Base-by-base conservation (phyloP, 2,113 vertebrate genomes). In the Seriola quinqueradiata region DNA sequence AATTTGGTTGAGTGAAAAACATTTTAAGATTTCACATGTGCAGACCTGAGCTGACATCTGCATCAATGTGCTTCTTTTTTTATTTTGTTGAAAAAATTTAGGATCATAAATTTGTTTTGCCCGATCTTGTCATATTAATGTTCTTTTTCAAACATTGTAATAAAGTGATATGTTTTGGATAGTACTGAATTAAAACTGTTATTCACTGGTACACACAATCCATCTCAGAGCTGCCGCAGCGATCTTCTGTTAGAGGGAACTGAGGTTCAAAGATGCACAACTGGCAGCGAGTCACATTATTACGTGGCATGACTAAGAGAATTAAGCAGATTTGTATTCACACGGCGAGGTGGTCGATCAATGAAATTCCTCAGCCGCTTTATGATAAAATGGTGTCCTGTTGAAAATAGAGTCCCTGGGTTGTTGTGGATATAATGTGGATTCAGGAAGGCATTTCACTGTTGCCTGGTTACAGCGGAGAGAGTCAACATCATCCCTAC, bases 381-480 rank as follows among this genome's bases (percentile, higher is more conserved):
- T 23, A 25, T 42, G 50, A 68, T 55, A 36, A 70, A 81, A 71
- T 63, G n/a, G 3, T 38, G 21, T 72, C 69, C 23, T 64, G 23
- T 58, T 57, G 28, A 67, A 78, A 69, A 48, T 11, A 58, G 63
- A 5, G 4, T 74, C 65, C 38, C 16, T 2, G 3, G 38, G 76
- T 83, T 86, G 48, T 82, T 75, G 59, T 77, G 61, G 77, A 82
- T 78, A 75, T 82, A 42, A 82, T 84, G 60, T 65, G 52, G 32
- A 64, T 70, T 60, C 67, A 77, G 78, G 60, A 73, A 55, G 17
- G 19, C 36, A 25, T 79, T 78, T 78, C 50, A 66, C 65, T 70
- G 90, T 92, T 92, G 88, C 92, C 61, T 67, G 79, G 87, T 65
- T 80, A 93, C 88, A 79, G 83, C 75, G 58, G 17, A 71, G 17